Evolutionary conservation across 2,888 invertebrate species (phyloP).

Genomic region (Xestia sexstrigata): DNA sequence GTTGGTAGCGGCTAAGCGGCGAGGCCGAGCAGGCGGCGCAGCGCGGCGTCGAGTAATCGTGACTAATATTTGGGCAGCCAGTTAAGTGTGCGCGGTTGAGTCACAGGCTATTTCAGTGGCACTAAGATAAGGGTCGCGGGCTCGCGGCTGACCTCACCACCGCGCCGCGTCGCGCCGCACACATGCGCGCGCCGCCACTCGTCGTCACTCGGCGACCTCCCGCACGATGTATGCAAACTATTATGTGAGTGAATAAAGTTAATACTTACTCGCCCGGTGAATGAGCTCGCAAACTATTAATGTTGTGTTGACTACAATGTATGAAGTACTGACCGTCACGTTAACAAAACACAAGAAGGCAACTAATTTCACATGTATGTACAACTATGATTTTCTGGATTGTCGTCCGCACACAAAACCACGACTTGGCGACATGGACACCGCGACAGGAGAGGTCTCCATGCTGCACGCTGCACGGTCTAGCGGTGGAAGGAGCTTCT

Average conservation of each 20-base stretch:
- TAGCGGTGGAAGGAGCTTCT: neutral
- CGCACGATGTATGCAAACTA: slow-evolving; percentile 14
- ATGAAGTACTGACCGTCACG: neutral
- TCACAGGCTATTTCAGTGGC: slow-evolving; percentile 56
- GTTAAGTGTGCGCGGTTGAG: slow-evolving; percentile 46
- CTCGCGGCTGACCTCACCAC: slow-evolving; percentile 42
- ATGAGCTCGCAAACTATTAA: slow-evolving; percentile 8
- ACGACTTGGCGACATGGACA: neutral
- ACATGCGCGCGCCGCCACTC: slow-evolving; percentile 3
- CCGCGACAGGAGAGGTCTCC: neutral
- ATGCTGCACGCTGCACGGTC: neutral
- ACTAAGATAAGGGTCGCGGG: slow-evolving; percentile 53
- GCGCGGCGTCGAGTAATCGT: slow-evolving; percentile 13
- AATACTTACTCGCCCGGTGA: neutral
- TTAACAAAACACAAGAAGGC: too few relatives aligned
- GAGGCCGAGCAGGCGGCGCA: slow-evolving; percentile 17
- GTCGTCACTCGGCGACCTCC: slow-evolving; percentile 42
- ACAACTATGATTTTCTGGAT: too few relatives aligned
- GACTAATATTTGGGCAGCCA: slow-evolving; percentile 44
- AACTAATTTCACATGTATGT: too few relatives aligned
- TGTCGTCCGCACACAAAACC: neutral
- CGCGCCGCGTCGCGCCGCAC: neutral
- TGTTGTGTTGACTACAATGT: neutral
- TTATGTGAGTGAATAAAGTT: neutral
- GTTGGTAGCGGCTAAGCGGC: neutral